phyloP scores from a whole-genome alignment of 2,888 invertebrate genomes.

The Acholoe squamosa region DNA sequence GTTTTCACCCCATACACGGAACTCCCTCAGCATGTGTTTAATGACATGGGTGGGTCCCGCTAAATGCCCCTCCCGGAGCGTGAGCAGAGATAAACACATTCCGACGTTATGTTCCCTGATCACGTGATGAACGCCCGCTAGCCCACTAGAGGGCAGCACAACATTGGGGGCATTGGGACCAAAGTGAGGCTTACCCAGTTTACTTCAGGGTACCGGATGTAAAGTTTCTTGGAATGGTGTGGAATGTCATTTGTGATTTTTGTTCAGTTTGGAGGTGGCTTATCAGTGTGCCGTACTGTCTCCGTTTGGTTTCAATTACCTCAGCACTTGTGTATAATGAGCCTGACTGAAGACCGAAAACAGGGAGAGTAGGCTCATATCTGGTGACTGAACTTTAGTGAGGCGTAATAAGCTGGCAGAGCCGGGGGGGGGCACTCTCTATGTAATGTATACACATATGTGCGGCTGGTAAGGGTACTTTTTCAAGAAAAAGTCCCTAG shows the following conservation, averaged over 20 bases:
- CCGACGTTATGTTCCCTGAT: neutral
- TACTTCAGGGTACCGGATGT: neutral
- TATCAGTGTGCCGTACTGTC: neutral
- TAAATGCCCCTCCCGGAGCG: neutral
- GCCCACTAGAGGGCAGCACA: conserved; percentile 5
- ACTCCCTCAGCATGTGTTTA: neutral
- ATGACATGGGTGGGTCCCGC: neutral
- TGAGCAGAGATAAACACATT: neutral
- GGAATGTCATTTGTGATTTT: conserved; percentile 16
- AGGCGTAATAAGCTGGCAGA: too few relatives aligned
- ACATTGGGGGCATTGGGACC: neutral
- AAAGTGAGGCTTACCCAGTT: neutral
- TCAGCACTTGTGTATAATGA: neutral
- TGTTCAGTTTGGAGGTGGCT: neutral
- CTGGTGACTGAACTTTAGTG: neutral
- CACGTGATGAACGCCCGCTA: conserved; percentile 1
- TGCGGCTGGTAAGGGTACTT: too few relatives aligned
- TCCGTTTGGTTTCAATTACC: conserved; percentile 6
- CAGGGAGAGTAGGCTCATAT: neutral
- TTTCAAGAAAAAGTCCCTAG: too few relatives aligned
- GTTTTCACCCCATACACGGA: too few relatives aligned
- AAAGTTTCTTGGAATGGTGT: conserved; percentile 2
- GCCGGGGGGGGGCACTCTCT: too few relatives aligned
- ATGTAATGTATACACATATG: too few relatives aligned
- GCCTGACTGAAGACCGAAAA: neutral